Evolutionary conservation across 2,797 vertebrate species (phyloP).

Genomic region (Xyrichtys novacula): DNA sequence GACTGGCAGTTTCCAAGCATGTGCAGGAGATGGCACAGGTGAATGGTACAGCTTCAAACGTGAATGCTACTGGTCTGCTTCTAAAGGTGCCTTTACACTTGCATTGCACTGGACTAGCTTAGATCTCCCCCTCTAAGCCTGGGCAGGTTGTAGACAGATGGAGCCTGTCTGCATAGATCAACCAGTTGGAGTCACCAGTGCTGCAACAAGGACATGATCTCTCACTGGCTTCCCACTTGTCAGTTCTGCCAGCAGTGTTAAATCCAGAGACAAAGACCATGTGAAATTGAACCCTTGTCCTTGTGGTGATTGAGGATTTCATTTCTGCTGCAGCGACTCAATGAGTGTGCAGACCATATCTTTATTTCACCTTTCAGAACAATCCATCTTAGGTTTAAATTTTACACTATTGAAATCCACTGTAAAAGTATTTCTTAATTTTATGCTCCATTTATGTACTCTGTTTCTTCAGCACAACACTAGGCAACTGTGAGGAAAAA

Average conservation of each 20-base stretch:
- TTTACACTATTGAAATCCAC: neutral
- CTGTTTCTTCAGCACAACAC: too few relatives aligned
- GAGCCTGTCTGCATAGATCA: conserved; percentile 4
- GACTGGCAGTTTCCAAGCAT: too few relatives aligned
- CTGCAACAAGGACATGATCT: conserved; percentile 7
- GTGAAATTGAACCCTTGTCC: neutral
- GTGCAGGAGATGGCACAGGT: too few relatives aligned
- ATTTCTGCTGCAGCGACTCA: neutral
- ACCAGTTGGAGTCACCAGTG: neutral
- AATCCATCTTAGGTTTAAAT: neutral
- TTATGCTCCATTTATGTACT: too few relatives aligned
- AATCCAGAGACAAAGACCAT: neutral
- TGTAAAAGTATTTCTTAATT: too few relatives aligned
- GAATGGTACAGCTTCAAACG: neutral
- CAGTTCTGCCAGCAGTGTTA: neutral
- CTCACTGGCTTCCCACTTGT: conserved; percentile 1
- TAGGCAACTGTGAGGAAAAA: too few relatives aligned
- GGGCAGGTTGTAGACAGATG: neutral
- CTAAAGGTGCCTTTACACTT: neutral
- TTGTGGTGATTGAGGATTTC: neutral
- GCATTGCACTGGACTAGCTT: neutral
- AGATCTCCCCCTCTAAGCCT: neutral
- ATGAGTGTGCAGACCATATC: neutral
- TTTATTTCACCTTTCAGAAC: neutral
- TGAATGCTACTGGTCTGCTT: neutral